Percentiles rank a stretch among this genome's conserved stretches.
Conservation (phyloP, 1,140 invertebrate genomes). For the Psix sp. region DNA sequence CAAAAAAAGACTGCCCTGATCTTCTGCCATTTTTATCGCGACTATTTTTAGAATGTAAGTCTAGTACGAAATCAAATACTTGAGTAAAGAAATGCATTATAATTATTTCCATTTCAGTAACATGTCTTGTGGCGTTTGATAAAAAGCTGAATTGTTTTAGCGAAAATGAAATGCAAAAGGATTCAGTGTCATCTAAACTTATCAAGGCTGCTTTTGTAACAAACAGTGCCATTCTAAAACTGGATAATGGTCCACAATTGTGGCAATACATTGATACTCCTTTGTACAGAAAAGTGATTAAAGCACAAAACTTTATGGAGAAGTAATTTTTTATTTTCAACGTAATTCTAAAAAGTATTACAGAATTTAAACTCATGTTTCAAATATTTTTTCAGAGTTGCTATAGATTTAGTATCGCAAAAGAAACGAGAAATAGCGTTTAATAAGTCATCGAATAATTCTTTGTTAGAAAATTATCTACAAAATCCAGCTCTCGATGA, state of each 20-base stretch:
- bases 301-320: conserved; percentile 86
- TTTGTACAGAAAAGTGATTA: conserved; percentile 82
- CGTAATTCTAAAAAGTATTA: neutral
- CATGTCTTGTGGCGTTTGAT: conserved; percentile 83
- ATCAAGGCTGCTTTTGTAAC: conserved; percentile 84
- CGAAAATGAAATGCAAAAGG: conserved; percentile 75
- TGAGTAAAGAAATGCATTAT: neutral
- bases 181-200: conserved; percentile 82
- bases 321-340: conserved; percentile 75
- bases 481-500: conserved; percentile 81
- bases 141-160: conserved; percentile 82
- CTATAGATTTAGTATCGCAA: conserved; percentile 81
- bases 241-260: conserved; percentile 86
- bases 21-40: conserved; percentile 84
- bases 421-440: conserved; percentile 77
- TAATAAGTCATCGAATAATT: conserved; percentile 60
- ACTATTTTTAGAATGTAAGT: conserved; percentile 79
- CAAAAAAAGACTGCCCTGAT: conserved; percentile 75
- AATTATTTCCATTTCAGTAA: conserved; percentile 79
- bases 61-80: too few species aligned
- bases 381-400: conserved; percentile 79
- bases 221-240: conserved; percentile 83
- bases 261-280: conserved; percentile 86
- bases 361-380: neutral
- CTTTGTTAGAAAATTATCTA: conserved; percentile 83